Evolutionary conservation across 2,113 vertebrate species (phyloP), one percentile per base, ranked within the genome.

Genomic region (Cricetomys ansorgei): DNA sequence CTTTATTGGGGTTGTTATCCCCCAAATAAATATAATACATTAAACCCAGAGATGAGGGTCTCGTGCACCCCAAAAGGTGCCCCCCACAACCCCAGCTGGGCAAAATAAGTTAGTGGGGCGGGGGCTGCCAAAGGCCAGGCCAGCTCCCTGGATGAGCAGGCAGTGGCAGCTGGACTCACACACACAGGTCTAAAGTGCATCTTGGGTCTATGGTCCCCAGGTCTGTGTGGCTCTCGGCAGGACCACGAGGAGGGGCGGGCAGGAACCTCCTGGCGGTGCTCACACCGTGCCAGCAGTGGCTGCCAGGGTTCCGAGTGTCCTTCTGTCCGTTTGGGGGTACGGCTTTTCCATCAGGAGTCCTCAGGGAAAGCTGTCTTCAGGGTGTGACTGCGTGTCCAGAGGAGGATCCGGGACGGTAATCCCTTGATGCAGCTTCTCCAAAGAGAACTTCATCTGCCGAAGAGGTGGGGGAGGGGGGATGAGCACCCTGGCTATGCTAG

Each of bases 351-450:
- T 91, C 37, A 2, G 57, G 34, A 5, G 2, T 83, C 79, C 89
- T 98, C 97, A 97, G 80, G 97, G 97, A 70, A 98, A 94, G 25
- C 48, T 34, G 25, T 89, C 95, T 0, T 96, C 96, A 0, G 98
- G 86, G 88, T 57, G 97, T 5, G 96, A 94, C 95, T 96, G 97
- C 6, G 95, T 87, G 45, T 99, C 98, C 77, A 98, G 98, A 29
- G 98, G 98, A 34, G 98, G 98, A 59, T 99, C 99, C 0, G 99
- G 98, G 91, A 99, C 93, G 6, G 98, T 92, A 48, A 99, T 99
- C 40, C 99, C 99, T 91, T 97, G 99, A 95, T 99, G 99, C 43
- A 99, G 98, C 97, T 99, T 99, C 97, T 99, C 99, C 94, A 99
- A 97, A 0, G 99, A 99, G 96, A 99, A 98, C 94, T 99, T 99